These are phyloP conservation scores for Bombus pascuorum DNA, from an alignment of 1,140 invertebrate species.

Conservation along the genomic window DNA sequence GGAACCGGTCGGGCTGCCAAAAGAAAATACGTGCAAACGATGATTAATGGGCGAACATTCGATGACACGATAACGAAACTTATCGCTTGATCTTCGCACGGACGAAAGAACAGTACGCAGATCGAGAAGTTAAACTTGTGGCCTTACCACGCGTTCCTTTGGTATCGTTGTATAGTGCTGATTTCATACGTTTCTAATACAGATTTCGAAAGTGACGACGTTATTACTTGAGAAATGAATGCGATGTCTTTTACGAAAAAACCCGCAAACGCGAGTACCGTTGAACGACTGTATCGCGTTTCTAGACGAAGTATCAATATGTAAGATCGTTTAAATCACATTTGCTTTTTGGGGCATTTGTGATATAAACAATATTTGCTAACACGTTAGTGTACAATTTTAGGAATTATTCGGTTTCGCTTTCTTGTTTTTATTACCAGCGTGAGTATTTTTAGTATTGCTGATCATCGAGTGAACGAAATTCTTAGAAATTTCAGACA, in stretches of 20 bases:
- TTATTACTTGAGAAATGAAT: background rate
- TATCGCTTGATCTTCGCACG: slow-evolving; percentile 30
- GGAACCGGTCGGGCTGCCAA: slow-evolving; percentile 34
- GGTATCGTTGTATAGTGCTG: slow-evolving; percentile 21
- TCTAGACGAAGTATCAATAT: background rate
- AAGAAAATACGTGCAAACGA: slow-evolving; percentile 37
- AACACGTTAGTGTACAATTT: background rate
- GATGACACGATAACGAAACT: slow-evolving; percentile 54
- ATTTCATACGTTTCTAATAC: slow-evolving; percentile 41
- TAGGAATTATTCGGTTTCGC: background rate
- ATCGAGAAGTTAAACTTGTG: slow-evolving; percentile 12
- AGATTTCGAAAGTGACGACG: slow-evolving; percentile 17
- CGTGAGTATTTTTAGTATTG: background rate
- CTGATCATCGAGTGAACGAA: background rate
- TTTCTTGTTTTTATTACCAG: background rate
- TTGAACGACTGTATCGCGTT: background rate
- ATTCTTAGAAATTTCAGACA: background rate
- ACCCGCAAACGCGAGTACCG: background rate
- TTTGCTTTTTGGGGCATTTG: fast-evolving
- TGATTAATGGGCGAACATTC: slow-evolving; percentile 52
- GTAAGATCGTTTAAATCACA: background rate
- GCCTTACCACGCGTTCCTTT: slow-evolving; percentile 32
- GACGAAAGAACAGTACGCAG: slow-evolving; percentile 13
- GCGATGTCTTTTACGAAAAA: background rate
- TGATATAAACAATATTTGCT: background rate